phyloP scores from a whole-genome alignment of 2,888 invertebrate species.

The Hemistola chrysoprasaria region DNA sequence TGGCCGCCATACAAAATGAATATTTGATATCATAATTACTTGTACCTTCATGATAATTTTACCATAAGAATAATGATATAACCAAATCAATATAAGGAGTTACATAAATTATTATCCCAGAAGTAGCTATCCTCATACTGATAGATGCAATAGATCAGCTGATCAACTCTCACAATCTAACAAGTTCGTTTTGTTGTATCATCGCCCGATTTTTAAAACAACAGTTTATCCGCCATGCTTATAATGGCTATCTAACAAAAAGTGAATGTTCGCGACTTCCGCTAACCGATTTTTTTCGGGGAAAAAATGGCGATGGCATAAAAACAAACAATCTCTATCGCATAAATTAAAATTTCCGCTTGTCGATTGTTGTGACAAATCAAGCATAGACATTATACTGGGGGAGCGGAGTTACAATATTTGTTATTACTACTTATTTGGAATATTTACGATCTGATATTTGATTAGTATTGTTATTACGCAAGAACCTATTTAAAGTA shows the following conservation, averaged over 20 bases:
- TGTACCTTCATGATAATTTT: no score
- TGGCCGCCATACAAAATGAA: no score
- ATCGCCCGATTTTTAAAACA: constrained; percentile 30
- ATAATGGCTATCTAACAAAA: constrained; percentile 39
- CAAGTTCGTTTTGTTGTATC: constrained; percentile 25
- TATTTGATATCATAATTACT: no score
- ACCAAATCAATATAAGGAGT: no score
- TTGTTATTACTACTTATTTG: constrained; percentile 38
- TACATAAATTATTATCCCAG: no score
- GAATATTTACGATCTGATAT: constrained; percentile 27
- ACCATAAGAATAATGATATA: no score
- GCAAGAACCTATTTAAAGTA: constrained; percentile 2
- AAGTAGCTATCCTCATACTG: no score
- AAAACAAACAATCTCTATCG: constrained; percentile 75
- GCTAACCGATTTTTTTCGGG: constrained; percentile 58
- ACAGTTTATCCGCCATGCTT: constrained; percentile 41
- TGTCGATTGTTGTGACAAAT: constrained; percentile 63
- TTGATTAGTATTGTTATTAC: constrained; percentile 15
- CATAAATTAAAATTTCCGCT: constrained; percentile 81
- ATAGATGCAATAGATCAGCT: no score
- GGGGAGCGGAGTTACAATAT: constrained; percentile 58
- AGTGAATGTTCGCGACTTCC: constrained; percentile 62
- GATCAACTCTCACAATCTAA: constrained; percentile 16
- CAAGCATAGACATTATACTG: constrained; percentile 67
- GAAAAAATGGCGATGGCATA: constrained; percentile 66